Base-by-base conservation (phyloP, 2,888 invertebrate genomes). In the Polydrusus pterygomalis region DNA sequence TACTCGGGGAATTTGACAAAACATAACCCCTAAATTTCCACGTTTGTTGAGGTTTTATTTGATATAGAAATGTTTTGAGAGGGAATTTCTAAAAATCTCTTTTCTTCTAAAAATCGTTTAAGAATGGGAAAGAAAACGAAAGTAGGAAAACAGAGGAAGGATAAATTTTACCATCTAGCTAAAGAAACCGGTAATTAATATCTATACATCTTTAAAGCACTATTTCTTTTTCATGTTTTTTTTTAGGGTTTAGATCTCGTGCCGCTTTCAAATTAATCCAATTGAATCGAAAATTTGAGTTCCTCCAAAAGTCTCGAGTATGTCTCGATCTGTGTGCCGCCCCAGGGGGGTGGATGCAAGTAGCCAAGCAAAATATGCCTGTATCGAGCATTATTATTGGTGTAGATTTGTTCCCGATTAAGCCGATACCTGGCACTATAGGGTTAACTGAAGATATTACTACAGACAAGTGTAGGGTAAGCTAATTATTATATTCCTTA, bases 181-280 rank as follows among this genome's bases (percentile, higher is more conserved):
- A 99, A 99, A 88, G 99, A 99, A 91, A 97, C 98, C 84, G 99
- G 97, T 97, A 89, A 87, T 86, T 77, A 25, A 13, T 72, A 9
- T 49, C n/a, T 51, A 60, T 54, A 54, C n/a, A 34, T 13, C 17
- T 54, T n/a, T n/a, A n/a, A 47, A 43, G 18, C 2, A 15, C 25
- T 51, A 13, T 47, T 25, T 45, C 13, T 60, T 47, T 11, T 40
- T 15, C 15, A 25, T 25, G 47, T 13, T 47, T 49, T 49, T 78
- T 10, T 25, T 40, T 67, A 85, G 98, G 99, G 82, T 99, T 93
- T 87, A 92, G 99, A 81, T 98, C 99, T 80, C 93, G 99, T 89
- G 97, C 99, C 83, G 97, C 99, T n/a, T 99, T 99, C 89, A 99
- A 99, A 86, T 92, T 99, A 81, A 96, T 99, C 79, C 99, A 99